Conservation (phyloP, 2,888 invertebrate species). For the Enchytraeus crypticus region DNA sequence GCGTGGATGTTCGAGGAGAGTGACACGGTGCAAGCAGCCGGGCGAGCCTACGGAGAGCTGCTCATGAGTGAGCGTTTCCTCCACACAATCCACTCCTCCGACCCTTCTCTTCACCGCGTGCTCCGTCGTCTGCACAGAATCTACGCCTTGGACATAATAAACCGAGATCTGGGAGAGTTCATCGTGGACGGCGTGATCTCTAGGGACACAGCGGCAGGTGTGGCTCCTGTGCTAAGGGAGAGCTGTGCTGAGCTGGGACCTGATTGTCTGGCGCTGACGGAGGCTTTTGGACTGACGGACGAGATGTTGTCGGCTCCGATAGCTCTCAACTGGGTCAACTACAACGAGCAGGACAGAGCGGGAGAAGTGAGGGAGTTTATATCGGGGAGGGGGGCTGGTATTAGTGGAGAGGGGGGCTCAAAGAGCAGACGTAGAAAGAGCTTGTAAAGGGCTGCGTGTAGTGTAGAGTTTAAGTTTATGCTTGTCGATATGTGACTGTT, state of each 20-base stretch:
- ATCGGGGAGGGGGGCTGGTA: too few relatives aligned
- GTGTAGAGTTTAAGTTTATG: too few relatives aligned
- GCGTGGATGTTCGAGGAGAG: conserved; percentile 33
- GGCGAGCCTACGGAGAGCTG: conserved; percentile 26
- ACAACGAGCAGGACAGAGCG: conserved; percentile 22
- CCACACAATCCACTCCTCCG: conserved; percentile 17
- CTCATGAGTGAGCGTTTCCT: conserved; percentile 27
- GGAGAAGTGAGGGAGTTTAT: conserved; percentile 7
- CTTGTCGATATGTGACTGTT: too few relatives aligned
- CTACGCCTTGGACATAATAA: conserved; percentile 24
- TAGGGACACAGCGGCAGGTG: conserved; percentile 12
- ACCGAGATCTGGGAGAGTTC: conserved; percentile 25
- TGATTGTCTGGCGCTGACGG: conserved; percentile 23
- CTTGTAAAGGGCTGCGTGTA: too few relatives aligned
- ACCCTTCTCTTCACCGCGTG: conserved; percentile 19
- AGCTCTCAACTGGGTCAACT: conserved; percentile 29
- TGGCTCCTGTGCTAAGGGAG: conserved; percentile 6
- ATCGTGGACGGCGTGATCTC: conserved; percentile 18
- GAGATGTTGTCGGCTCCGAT: conserved; percentile 31
- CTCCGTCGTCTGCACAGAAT: conserved; percentile 25
- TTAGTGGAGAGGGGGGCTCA: too few relatives aligned
- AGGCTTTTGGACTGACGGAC: conserved; percentile 28
- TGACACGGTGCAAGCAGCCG: conserved; percentile 28
- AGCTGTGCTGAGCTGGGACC: conserved; percentile 25
- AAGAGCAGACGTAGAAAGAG: too few relatives aligned